A percentile compares a stretch with the other conserved stretches of the same genome.
Conservation (phyloP, 1,140 invertebrate genomes). For the Drosophila neocordata region DNA sequence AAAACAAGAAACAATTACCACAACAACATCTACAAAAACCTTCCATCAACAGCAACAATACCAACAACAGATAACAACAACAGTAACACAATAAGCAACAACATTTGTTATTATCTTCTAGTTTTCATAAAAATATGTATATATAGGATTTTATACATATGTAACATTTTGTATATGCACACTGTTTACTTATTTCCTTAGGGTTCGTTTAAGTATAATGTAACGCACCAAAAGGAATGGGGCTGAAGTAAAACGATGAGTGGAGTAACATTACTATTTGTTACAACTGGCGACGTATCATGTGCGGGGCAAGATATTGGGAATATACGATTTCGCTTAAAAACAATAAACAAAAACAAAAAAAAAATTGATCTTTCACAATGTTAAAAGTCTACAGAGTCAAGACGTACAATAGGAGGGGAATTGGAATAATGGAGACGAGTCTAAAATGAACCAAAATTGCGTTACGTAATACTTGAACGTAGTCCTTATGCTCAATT, state of each 20-base stretch:
- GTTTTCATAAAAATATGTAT: conserved; percentile 33
- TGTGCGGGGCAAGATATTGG: too few relatives aligned
- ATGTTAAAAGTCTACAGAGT: background rate
- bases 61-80: conserved; percentile 19
- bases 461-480: conserved; percentile 10
- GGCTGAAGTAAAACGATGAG: too few relatives aligned
- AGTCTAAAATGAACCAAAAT: conserved; percentile 9
- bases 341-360: too few relatives aligned
- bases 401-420: background rate
- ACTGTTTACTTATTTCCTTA: conserved; percentile 72
- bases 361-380: background rate
- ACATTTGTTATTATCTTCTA: conserved; percentile 67
- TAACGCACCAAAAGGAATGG: background rate
- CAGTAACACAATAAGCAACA: conserved; percentile 41
- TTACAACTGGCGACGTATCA: too few relatives aligned
- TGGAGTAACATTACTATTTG: too few relatives aligned
- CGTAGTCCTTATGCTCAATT: conserved; percentile 61
- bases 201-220: conserved; percentile 1
- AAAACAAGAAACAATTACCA: conserved; percentile 1
- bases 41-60: conserved; percentile 52
- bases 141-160: conserved; percentile 41
- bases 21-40: conserved; percentile 48
- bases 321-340: too few relatives aligned
- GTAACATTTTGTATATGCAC: conserved; percentile 62
- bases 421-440: background rate